These are phyloP conservation scores for Limnephilus lunatus DNA, from an alignment of 2,888 invertebrate genomes.

Conservation along the genomic window DNA sequence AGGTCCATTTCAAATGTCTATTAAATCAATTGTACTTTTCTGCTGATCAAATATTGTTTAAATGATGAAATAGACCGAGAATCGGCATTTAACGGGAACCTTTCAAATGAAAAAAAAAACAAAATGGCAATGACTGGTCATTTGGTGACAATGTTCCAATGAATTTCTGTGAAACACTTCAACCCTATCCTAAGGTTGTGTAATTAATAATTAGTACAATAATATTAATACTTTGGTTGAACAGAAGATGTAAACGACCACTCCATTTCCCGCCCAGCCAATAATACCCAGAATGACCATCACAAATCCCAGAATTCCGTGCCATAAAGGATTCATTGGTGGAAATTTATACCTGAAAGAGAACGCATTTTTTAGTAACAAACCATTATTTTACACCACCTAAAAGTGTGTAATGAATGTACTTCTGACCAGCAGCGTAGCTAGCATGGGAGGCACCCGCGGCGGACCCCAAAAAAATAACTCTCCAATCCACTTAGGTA, in stretches of 20 bases:
- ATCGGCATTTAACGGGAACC: no score
- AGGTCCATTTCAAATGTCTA: no score
- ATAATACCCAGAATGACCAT: slow-evolving; percentile 81
- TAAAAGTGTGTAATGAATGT: no score
- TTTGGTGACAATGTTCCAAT: neutral
- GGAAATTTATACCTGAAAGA: slow-evolving; percentile 77
- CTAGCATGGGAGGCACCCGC: no score
- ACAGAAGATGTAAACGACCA: slow-evolving; percentile 81
- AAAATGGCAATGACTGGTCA: no score
- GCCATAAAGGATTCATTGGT: slow-evolving; percentile 78
- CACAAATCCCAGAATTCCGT: slow-evolving; percentile 79
- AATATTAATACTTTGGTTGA: neutral
- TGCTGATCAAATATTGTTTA: no score
- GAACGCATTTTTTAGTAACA: neutral
- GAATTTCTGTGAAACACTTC: neutral
- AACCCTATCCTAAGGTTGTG: neutral
- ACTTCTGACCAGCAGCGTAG: no score
- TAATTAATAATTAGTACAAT: neutral
- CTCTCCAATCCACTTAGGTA: no score
- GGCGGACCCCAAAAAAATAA: no score
- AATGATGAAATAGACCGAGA: no score
- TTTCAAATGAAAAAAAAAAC: no score
- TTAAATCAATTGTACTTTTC: no score
- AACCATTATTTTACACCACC: neutral
- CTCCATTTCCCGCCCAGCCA: slow-evolving; percentile 71